Percentiles rank a stretch among this genome's conserved stretches.
Conservation (phyloP, 2,888 invertebrate species). For the Folsomia manolachei region DNA sequence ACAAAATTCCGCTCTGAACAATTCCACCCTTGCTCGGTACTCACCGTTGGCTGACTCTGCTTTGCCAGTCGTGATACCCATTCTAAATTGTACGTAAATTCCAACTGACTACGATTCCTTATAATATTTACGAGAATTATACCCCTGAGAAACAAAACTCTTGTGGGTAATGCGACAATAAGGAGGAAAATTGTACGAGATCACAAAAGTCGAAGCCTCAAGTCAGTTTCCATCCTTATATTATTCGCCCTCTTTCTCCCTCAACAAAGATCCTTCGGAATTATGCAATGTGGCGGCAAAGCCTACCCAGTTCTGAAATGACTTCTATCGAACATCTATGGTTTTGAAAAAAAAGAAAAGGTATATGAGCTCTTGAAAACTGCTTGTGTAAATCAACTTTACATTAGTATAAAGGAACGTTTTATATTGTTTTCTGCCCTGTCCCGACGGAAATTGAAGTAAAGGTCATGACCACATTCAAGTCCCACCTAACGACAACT, state of each 20-base stretch:
- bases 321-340: too few species aligned
- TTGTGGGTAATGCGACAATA: constrained; percentile 21
- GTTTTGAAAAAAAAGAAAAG: too few species aligned
- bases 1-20: not conserved
- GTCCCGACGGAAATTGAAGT: too few species aligned
- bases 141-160: constrained; percentile 17
- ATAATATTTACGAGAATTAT: constrained; percentile 22
- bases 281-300: not conserved
- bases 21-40: not conserved
- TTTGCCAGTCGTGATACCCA: not conserved
- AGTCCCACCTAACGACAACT: too few species aligned
- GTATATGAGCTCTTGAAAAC: too few species aligned
- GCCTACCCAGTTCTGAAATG: too few species aligned
- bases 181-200: constrained; percentile 16
- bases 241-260: not conserved
- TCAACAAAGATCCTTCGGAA: not conserved
- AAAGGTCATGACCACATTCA: too few species aligned
- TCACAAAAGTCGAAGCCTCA: constrained; percentile 2
- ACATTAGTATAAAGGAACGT: too few species aligned
- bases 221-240: not conserved
- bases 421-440: too few species aligned
- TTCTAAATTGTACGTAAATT: too few species aligned
- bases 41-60: not conserved
- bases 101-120: constrained; percentile 8
- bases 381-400: too few species aligned